These are phyloP conservation scores for Festucalex cinctus DNA, from an alignment of 2,113 vertebrate species.

Conservation along the genomic window DNA sequence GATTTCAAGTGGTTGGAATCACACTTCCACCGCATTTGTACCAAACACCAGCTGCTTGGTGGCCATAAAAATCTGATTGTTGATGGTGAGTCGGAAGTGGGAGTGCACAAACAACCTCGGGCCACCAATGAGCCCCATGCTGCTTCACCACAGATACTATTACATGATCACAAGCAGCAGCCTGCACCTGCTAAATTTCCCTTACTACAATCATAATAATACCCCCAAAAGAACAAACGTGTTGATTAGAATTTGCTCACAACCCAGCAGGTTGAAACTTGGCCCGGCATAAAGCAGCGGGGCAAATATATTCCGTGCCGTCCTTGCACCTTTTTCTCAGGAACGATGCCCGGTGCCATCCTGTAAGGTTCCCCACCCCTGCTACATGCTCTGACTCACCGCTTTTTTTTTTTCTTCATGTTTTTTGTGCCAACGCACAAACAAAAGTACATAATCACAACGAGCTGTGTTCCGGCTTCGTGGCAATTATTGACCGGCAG, in stretches of 20 bases:
- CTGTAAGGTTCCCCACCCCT: neutral
- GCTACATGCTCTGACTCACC: neutral
- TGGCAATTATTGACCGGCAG: slow-evolving; percentile 8
- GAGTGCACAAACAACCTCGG: neutral
- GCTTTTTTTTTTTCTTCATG: neutral
- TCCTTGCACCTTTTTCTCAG: neutral
- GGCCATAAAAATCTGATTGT: neutral
- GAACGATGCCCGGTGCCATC: neutral
- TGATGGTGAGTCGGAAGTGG: neutral
- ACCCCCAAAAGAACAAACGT: neutral
- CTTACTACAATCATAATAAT: neutral
- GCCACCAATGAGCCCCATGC: neutral
- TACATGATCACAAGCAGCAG: neutral
- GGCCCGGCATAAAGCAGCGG: slow-evolving; percentile 8
- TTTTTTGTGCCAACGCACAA: neutral
- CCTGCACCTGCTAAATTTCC: neutral
- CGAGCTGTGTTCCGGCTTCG: neutral
- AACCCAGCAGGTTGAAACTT: slow-evolving; percentile 31
- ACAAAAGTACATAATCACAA: neutral
- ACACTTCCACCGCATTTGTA: no score
- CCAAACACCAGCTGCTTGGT: no score
- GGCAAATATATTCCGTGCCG: slow-evolving; percentile 40
- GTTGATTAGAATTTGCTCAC: slow-evolving; percentile 33
- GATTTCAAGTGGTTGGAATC: no score
- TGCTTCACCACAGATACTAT: neutral